Evolutionary conservation across 2,113 vertebrate species (phyloP).

Genomic region (Suncus etruscus): DNA sequence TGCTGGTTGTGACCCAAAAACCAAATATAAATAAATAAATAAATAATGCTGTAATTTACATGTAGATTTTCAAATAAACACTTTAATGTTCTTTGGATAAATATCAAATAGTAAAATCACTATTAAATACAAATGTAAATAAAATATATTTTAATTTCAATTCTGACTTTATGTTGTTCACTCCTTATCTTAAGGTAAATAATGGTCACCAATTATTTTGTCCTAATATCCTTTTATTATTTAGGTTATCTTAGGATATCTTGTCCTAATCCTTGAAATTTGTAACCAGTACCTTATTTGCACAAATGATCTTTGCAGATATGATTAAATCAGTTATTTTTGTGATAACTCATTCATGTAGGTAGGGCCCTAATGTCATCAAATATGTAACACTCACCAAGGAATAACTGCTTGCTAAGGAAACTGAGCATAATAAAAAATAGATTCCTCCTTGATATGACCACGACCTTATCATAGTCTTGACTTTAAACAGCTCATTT

Average conservation of each 20-base stretch:
- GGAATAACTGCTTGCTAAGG: not conserved
- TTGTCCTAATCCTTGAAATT: not conserved
- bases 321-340: not conserved
- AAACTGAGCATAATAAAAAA: not conserved
- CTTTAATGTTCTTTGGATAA: not conserved
- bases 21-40: not conserved
- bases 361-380: not conserved
- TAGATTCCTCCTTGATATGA: not conserved
- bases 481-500: not conserved
- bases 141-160: not conserved
- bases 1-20: too few relatives aligned
- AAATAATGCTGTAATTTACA: not conserved
- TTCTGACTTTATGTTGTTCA: not conserved
- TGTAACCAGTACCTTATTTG: not conserved
- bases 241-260: not conserved
- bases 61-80: not conserved
- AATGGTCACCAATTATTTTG: not conserved
- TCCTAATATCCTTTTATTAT: not conserved
- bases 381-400: not conserved
- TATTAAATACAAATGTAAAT: not conserved
- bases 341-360: conserved; percentile 31
- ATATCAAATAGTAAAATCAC: not conserved
- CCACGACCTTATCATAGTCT: not conserved
- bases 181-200: not conserved
- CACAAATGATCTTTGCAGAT: not conserved